These are phyloP conservation scores for Plestiodon gilberti DNA, from an alignment of 2,113 vertebrate genomes.

Conservation along the genomic window DNA sequence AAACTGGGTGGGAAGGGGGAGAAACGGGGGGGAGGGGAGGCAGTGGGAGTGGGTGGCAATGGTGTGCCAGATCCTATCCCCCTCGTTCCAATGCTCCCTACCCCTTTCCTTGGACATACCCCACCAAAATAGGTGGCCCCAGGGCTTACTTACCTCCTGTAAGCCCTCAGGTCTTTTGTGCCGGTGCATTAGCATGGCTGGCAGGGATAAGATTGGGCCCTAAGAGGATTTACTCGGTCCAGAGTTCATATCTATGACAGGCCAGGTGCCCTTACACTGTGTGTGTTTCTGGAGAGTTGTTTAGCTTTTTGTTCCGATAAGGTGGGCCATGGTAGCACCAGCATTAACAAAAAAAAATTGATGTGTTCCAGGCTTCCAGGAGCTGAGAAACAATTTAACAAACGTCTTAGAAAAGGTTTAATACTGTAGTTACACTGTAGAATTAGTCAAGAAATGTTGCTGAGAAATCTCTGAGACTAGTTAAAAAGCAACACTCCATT, in stretches of 20 bases:
- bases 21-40: too few relatives aligned
- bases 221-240: neutral
- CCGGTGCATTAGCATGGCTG: too few relatives aligned
- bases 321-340: neutral
- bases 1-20: too few relatives aligned
- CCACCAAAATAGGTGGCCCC: too few relatives aligned
- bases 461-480: neutral
- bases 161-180: too few relatives aligned
- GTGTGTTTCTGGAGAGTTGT: neutral
- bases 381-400: neutral
- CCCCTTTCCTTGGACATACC: too few relatives aligned
- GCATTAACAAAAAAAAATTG: rapidly evolving
- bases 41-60: too few relatives aligned
- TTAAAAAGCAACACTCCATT: neutral
- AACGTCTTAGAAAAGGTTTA: neutral
- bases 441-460: neutral
- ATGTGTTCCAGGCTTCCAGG: neutral
- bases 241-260: neutral
- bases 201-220: too few relatives aligned
- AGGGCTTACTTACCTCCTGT: too few relatives aligned
- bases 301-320: neutral
- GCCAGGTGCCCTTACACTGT: neutral
- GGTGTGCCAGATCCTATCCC: too few relatives aligned
- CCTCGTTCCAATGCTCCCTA: too few relatives aligned
- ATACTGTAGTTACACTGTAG: neutral